Percentiles rank a stretch among this genome's conserved stretches.
phyloP scores from a whole-genome alignment of 1,140 invertebrate genomes.

The Hesperophylax magnus region DNA sequence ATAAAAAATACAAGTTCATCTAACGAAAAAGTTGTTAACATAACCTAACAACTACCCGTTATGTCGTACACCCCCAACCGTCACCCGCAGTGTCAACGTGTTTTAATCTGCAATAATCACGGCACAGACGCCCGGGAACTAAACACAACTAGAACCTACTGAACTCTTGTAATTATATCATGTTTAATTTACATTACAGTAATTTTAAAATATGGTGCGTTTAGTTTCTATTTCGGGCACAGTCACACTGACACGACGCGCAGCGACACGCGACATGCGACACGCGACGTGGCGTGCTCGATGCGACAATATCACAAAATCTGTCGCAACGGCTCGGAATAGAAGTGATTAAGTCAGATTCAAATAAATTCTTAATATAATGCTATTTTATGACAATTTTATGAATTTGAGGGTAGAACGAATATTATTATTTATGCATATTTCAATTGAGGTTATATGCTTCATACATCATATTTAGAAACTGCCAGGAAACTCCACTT shows the following conservation, averaged over 20 bases:
- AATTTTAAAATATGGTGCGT: slow-evolving; percentile 15
- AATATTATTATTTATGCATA: background rate
- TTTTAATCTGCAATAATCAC: no score
- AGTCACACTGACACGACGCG: slow-evolving; percentile 13
- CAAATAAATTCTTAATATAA: background rate
- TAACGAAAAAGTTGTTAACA: no score
- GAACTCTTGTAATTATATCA: slow-evolving; percentile 3
- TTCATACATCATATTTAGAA: no score
- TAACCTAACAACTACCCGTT: no score
- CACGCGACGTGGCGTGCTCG: slow-evolving; percentile 31
- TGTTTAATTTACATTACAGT: slow-evolving; percentile 29
- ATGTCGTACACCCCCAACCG: no score
- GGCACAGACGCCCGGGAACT: background rate
- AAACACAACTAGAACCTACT: background rate
- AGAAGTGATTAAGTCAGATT: background rate
- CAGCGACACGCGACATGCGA: no score
- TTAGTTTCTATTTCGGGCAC: slow-evolving; percentile 23
- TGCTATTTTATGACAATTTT: background rate
- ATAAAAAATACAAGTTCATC: no score
- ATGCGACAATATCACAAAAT: slow-evolving; percentile 28
- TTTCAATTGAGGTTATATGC: background rate
- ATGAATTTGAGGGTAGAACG: background rate
- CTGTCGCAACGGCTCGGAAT: slow-evolving; percentile 4
- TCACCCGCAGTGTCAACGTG: no score
- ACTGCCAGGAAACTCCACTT: no score